Evolutionary conservation across 1,140 invertebrate species (phyloP).

Genomic region (Halictus rubicundus): DNA sequence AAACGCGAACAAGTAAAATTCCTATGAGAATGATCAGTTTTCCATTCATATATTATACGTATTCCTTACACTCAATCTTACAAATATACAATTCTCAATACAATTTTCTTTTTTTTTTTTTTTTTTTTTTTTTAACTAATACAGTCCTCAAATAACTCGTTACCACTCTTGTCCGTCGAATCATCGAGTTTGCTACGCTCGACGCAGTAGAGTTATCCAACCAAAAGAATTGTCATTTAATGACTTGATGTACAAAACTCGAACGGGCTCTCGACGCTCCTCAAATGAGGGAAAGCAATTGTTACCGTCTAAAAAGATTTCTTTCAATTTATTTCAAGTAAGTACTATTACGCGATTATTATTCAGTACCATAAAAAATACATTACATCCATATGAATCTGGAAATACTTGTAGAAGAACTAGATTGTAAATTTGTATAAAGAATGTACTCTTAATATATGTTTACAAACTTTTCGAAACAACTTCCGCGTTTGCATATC

Average conservation of each 20-base stretch:
- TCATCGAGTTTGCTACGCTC: background rate
- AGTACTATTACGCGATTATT: conserved; percentile 3
- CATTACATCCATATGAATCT: background rate
- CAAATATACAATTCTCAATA: conserved; percentile 68
- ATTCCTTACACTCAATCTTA: conserved; percentile 66
- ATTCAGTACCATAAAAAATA: background rate
- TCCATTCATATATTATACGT: conserved; percentile 54
- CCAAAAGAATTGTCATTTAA: background rate
- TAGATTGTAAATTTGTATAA: background rate
- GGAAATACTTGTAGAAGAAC: background rate
- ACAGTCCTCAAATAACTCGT: background rate
- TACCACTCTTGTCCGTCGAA: background rate
- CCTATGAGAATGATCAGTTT: conserved; percentile 38
- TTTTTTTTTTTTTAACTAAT: too few species aligned
- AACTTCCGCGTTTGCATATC: conserved; percentile 4
- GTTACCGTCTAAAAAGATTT: background rate
- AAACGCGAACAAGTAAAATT: conserved; percentile 50
- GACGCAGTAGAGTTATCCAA: background rate
- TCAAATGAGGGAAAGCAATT: background rate
- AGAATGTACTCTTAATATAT: conserved; percentile 11
- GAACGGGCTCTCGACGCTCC: background rate
- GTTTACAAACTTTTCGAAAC: conserved; percentile 22
- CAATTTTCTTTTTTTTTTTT: too few species aligned
- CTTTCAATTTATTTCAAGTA: conserved; percentile 26
- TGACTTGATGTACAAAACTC: background rate